phyloP scores from a whole-genome alignment of 2,797 vertebrate species.

The Sebastes matsubarae region DNA sequence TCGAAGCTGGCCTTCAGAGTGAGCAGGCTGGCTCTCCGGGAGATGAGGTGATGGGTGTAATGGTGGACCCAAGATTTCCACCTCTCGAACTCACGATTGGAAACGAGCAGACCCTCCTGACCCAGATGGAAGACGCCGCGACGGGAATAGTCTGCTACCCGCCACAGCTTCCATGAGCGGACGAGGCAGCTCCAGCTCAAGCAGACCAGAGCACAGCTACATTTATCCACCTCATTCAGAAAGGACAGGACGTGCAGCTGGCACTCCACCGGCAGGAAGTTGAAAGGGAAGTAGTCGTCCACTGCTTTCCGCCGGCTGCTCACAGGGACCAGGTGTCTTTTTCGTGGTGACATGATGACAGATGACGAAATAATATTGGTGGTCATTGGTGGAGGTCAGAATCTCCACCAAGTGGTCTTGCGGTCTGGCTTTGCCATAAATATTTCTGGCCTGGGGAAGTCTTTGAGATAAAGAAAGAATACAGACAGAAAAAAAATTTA shows the following conservation, averaged over 20 bases:
- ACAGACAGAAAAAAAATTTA: background rate
- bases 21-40: constrained; percentile 83
- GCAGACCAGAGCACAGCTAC: constrained; percentile 84
- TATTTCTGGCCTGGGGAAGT: background rate
- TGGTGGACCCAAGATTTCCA: constrained; percentile 88
- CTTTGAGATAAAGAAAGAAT: background rate
- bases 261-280: constrained; percentile 84
- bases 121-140: constrained; percentile 83
- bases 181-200: constrained; percentile 85
- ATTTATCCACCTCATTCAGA: constrained; percentile 86
- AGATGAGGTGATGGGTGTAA: constrained; percentile 87
- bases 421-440: constrained; percentile 62
- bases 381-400: constrained; percentile 61
- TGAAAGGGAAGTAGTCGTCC: constrained; percentile 82
- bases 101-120: constrained; percentile 84
- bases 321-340: constrained; percentile 75
- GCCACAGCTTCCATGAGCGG: constrained; percentile 86
- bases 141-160: constrained; percentile 86
- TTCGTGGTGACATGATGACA: constrained; percentile 79
- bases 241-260: constrained; percentile 87
- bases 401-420: constrained; percentile 59
- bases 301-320: constrained; percentile 72
- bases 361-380: constrained; percentile 8
- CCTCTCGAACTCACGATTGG: constrained; percentile 85
- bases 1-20: constrained; percentile 87